Percentiles rank a stretch among this genome's conserved stretches.
Evolutionary conservation across 2,797 vertebrate genomes (phyloP).

Genomic region (Microhierax caerulescens): DNA sequence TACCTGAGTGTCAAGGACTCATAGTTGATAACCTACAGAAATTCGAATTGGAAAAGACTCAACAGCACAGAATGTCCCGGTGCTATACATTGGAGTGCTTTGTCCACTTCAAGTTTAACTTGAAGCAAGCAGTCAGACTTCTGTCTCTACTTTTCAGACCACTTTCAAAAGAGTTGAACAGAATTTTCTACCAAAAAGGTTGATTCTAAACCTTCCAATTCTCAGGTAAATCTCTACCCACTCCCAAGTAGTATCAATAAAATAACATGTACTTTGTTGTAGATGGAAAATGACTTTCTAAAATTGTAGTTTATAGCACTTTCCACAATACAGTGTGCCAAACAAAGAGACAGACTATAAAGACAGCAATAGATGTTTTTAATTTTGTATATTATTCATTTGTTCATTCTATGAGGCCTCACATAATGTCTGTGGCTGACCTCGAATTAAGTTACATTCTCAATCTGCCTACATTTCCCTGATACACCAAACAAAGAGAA

Average conservation of each 20-base stretch:
- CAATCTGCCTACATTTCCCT: not conserved
- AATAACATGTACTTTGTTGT: not conserved
- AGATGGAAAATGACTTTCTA: not conserved
- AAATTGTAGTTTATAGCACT: not conserved
- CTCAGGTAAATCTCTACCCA: not conserved
- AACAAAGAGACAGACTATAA: not conserved
- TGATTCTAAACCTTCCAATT: not conserved
- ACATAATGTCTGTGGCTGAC: not conserved
- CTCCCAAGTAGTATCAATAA: not conserved
- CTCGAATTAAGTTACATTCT: conserved; percentile 24
- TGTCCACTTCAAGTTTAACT: not conserved
- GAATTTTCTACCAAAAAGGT: not conserved
- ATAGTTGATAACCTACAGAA: not conserved
- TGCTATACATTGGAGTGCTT: not conserved
- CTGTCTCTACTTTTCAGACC: not conserved
- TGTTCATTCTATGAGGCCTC: not conserved
- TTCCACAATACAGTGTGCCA: not conserved
- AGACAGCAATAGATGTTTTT: not conserved
- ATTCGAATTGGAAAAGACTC: not conserved
- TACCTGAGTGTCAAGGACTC: not conserved
- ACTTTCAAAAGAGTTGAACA: not conserved
- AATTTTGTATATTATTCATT: conserved; percentile 43
- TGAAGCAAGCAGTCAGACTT: not conserved
- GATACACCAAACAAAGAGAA: not conserved
- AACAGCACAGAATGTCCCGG: not conserved